Conservation (phyloP, 2,888 invertebrate genomes). For the Sericinus montela region DNA sequence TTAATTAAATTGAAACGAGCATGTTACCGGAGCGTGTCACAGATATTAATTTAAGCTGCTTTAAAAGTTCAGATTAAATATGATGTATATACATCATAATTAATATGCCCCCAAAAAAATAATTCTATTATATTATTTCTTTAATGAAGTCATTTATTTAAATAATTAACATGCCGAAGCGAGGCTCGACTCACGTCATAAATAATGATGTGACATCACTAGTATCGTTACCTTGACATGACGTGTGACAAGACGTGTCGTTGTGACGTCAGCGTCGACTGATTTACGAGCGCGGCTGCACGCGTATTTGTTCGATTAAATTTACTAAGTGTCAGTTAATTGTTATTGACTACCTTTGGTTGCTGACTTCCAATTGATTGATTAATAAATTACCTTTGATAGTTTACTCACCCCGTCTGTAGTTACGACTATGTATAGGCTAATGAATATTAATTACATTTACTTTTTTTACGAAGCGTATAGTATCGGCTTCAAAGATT, state of each 20-base stretch:
- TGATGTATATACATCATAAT: too few relatives aligned
- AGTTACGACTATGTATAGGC: too few relatives aligned
- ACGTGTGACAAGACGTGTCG: conserved; percentile 13
- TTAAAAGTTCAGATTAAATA: too few relatives aligned
- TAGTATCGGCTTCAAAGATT: too few relatives aligned
- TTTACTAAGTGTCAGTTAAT: conserved; percentile 8
- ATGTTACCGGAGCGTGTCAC: too few relatives aligned
- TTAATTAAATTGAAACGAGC: too few relatives aligned
- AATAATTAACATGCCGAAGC: conserved; percentile 11
- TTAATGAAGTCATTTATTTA: conserved; percentile 13
- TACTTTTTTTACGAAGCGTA: too few relatives aligned
- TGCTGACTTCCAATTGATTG: conserved; percentile 8
- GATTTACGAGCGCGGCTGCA: conserved; percentile 18
- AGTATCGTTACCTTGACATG: conserved; percentile 12
- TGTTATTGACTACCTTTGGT: conserved; percentile 7
- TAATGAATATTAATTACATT: too few relatives aligned
- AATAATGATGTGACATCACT: conserved; percentile 12
- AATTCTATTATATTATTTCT: not conserved
- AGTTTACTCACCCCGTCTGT: not conserved
- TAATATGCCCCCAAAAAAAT: too few relatives aligned
- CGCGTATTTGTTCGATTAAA: conserved; percentile 14
- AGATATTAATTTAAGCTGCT: too few relatives aligned
- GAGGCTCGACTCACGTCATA: not conserved
- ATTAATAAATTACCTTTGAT: conserved; percentile 5
- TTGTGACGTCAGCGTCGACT: conserved; percentile 5